Percentiles rank a stretch among this genome's conserved stretches.
phyloP scores from a whole-genome alignment of 1,140 invertebrate species.

The Brachionus angularis region DNA sequence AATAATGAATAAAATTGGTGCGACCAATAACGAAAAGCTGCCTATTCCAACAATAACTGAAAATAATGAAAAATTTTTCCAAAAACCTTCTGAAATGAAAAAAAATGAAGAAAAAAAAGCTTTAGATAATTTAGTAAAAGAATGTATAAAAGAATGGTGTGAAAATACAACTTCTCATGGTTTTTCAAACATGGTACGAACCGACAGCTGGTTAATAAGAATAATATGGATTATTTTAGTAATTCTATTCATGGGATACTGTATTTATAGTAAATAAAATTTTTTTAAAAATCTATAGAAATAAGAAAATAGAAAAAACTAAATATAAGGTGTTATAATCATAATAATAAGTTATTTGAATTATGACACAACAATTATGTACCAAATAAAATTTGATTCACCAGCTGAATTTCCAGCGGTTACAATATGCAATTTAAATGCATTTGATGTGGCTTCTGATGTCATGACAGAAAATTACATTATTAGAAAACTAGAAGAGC shows the following conservation, averaged over 20 bases:
- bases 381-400: conserved; percentile 4
- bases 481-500: not conserved
- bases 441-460: not conserved
- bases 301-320: not conserved
- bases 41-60: no score
- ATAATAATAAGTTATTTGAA: not conserved
- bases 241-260: not conserved
- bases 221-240: conserved; percentile 4
- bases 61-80: no score
- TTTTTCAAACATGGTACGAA: conserved; percentile 3
- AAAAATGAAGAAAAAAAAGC: not conserved
- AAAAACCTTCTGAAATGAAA: no score
- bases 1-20: no score
- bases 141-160: conserved; percentile 18
- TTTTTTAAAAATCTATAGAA: not conserved
- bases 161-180: conserved; percentile 16
- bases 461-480: not conserved
- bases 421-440: conserved; percentile 26
- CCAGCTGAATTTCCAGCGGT: conserved; percentile 15
- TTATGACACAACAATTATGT: not conserved
- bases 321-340: not conserved
- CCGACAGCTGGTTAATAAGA: not conserved
- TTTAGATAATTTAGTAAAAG: not conserved
- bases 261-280: conserved; percentile 15
- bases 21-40: no score